Evolutionary conservation across 1,140 invertebrate species (phyloP), one percentile per base, ranked within the genome.

Genomic region (Ceratosolen fusciceps): DNA sequence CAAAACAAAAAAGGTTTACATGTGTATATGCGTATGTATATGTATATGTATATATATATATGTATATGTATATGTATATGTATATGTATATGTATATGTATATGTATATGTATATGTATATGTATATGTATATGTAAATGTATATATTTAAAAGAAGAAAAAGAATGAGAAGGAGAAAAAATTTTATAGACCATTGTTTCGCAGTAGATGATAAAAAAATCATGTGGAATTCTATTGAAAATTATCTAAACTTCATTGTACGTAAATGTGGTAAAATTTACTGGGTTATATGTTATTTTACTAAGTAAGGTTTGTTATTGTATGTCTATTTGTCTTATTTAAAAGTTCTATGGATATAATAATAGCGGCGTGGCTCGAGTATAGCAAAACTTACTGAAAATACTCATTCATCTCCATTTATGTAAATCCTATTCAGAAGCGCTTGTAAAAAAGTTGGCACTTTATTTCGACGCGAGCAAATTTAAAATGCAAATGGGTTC

Each of bases 271-370:
- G 54, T 29, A 12, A 43, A 7, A 58, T 29, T 29, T 58, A 58
- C 24, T 58, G 0, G 24, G 9, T n/a, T 10, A 29, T 58, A 24
- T 58, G n/a, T 58, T 58, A 58, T 58, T 58, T 58, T 29, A 58
- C 54, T 5, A n/a, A 58, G 7, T 58, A n/a, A 58, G 9, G 7
- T 58, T 58, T 58, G 54, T 58, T 58, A 58, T 58, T 58, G 54
- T 58, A 58, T 58, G 54, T 58, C 24, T 58, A 58, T 58, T 58
- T 58, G 54, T 58, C 54, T 58, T 58, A 24, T 24, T 58, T 58
- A 58, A 58, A 58, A 58, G 54, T 58, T 58, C n/a, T 58, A 58
- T 10, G 54, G 12, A 58, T 24, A 58, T 58, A 58, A 58, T 58
- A 58, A 58, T 58, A 12, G 5, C 54, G 39, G 5, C 54, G 24